Percentiles rank a stretch among this genome's conserved stretches.
Evolutionary conservation across 2,888 invertebrate species (phyloP).

Genomic region (Synergus itoensis): DNA sequence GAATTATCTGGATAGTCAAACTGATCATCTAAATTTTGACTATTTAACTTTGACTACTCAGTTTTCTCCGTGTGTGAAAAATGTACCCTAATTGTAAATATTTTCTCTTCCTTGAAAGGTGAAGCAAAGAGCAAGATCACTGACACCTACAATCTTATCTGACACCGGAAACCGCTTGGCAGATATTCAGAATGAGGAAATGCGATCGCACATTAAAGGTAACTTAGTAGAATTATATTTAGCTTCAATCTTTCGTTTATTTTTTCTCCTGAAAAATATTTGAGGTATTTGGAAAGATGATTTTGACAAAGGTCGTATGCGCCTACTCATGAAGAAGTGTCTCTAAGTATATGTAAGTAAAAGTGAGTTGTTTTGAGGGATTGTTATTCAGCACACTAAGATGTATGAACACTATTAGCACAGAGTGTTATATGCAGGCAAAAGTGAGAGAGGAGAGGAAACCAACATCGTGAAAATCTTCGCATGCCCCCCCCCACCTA

Average conservation of each 20-base stretch:
- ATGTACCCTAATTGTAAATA: not conserved
- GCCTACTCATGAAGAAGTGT: not conserved
- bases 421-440: conserved; percentile 3
- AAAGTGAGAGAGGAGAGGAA: not conserved
- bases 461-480: conserved; percentile 50
- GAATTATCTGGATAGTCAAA: no score
- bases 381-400: conserved; percentile 5
- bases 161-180: conserved; percentile 49
- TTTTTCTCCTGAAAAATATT: not conserved
- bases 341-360: not conserved
- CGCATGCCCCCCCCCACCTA: conserved; percentile 57
- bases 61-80: no score
- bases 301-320: not conserved
- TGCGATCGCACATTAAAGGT: conserved; percentile 80
- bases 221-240: conserved; percentile 63
- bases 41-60: no score
- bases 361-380: conserved; percentile 3
- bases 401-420: conserved; percentile 1
- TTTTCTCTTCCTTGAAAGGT: conserved; percentile 68
- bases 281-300: not conserved
- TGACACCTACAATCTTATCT: conserved; percentile 84
- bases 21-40: no score
- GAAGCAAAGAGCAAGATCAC: conserved; percentile 86
- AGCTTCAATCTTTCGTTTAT: not conserved
- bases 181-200: conserved; percentile 55